phyloP scores from a whole-genome alignment of 2,113 vertebrate genomes.

The Dolichotis patagonum region DNA sequence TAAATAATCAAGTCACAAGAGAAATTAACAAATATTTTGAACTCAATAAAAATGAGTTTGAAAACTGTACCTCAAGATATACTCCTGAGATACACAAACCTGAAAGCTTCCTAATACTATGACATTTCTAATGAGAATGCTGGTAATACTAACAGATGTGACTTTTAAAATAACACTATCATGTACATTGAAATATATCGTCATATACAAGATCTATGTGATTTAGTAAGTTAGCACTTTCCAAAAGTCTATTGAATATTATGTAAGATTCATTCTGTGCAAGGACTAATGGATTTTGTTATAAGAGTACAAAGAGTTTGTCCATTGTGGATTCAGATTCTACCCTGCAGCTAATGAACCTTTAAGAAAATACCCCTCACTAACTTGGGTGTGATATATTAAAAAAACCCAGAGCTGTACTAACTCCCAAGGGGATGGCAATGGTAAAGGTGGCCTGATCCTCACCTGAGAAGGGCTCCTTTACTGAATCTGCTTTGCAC shows the following conservation, averaged over 20 bases:
- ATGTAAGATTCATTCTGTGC: not conserved
- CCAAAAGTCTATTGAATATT: not conserved
- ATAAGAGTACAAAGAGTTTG: not conserved
- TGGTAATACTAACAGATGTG: not conserved
- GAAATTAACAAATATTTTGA: conserved; percentile 55
- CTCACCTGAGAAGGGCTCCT: not conserved
- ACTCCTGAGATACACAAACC: not conserved
- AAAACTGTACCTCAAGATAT: not conserved
- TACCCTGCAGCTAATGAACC: not conserved
- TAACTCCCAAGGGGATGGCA: not conserved
- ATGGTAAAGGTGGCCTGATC: not conserved
- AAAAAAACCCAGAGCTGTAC: not conserved
- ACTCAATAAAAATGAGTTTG: conserved; percentile 32
- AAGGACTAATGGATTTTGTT: not conserved
- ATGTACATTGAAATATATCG: not conserved
- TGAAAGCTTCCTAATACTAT: not conserved
- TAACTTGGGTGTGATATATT: not conserved
- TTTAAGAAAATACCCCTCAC: not conserved
- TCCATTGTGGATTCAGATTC: not conserved
- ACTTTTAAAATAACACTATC: not conserved
- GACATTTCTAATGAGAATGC: not conserved
- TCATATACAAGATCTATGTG: not conserved
- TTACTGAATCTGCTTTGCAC: not conserved
- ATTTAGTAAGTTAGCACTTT: not conserved
- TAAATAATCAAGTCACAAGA: conserved; percentile 27